A percentile compares a stretch with the other conserved stretches of the same genome.
Conservation (phyloP, 2,113 vertebrate species). For the Bungarus multicinctus region DNA sequence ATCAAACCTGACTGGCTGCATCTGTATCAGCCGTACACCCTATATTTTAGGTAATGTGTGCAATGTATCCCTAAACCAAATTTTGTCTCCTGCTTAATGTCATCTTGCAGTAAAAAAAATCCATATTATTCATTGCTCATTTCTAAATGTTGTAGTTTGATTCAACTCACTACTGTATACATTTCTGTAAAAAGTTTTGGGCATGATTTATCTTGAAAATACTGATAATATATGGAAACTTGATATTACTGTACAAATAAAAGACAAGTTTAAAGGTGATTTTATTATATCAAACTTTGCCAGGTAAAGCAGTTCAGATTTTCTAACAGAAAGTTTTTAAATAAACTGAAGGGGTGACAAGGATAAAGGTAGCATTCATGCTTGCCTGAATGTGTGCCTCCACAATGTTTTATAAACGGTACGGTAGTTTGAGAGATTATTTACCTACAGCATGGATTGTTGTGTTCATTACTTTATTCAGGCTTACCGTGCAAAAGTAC, state of each 20-base stretch:
- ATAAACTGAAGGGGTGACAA: slow-evolving; percentile 37
- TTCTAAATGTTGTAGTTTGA: neutral
- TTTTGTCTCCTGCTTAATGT: accelerated
- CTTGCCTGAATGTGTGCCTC: neutral
- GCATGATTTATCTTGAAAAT: slow-evolving; percentile 47
- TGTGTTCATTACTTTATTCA: slow-evolving; percentile 32
- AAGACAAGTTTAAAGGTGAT: slow-evolving; percentile 31
- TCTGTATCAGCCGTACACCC: neutral
- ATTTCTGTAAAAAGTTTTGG: slow-evolving; percentile 54
- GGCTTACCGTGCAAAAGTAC: slow-evolving; percentile 1
- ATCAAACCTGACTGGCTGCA: neutral
- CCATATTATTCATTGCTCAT: neutral
- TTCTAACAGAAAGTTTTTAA: slow-evolving; percentile 32
- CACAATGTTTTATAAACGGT: slow-evolving; percentile 23
- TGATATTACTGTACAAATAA: slow-evolving; percentile 39
- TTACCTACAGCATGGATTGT: neutral
- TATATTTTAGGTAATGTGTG: accelerated
- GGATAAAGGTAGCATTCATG: slow-evolving; percentile 25
- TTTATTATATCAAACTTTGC: slow-evolving; percentile 47
- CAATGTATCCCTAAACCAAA: neutral
- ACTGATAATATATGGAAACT: slow-evolving; percentile 60
- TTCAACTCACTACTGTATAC: neutral
- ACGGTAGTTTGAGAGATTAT: neutral
- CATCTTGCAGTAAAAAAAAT: neutral
- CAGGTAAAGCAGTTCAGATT: slow-evolving; percentile 20